Evolutionary conservation across 1,140 invertebrate genomes (phyloP).

Genomic region (Macrosteles quadrilineatus): DNA sequence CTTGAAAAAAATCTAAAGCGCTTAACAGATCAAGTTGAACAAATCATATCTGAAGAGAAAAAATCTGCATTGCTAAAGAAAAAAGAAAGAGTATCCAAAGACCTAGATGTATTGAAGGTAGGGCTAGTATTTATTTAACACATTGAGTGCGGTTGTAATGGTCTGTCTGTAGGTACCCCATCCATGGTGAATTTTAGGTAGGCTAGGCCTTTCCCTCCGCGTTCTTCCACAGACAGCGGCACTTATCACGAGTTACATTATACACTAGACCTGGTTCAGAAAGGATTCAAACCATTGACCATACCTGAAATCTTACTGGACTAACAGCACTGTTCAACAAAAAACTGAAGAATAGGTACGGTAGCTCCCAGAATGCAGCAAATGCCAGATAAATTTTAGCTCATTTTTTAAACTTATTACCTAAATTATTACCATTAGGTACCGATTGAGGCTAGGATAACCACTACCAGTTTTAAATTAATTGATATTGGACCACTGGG

Average conservation of each 20-base stretch:
- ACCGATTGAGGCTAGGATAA: too few species aligned
- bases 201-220: background rate
- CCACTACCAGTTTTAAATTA: too few species aligned
- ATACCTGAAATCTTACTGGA: too few species aligned
- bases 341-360: too few species aligned
- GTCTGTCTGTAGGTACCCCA: background rate
- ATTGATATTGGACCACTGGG: too few species aligned
- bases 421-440: too few species aligned
- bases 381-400: too few species aligned
- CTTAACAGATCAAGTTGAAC: background rate
- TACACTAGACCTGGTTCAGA: background rate
- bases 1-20: background rate
- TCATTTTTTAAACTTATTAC: too few species aligned
- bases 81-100: background rate
- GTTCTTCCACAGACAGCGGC: background rate
- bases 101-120: background rate
- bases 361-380: too few species aligned
- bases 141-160: background rate
- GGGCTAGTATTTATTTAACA: background rate
- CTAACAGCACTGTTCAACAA: too few species aligned
- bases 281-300: too few species aligned
- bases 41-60: background rate
- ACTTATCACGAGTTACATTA: background rate
- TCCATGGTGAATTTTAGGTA: background rate
- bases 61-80: background rate